Evolutionary conservation across 2,797 vertebrate genomes (phyloP), one percentile per base, ranked within the genome.

Genomic region (Eulemur rubriventer): DNA sequence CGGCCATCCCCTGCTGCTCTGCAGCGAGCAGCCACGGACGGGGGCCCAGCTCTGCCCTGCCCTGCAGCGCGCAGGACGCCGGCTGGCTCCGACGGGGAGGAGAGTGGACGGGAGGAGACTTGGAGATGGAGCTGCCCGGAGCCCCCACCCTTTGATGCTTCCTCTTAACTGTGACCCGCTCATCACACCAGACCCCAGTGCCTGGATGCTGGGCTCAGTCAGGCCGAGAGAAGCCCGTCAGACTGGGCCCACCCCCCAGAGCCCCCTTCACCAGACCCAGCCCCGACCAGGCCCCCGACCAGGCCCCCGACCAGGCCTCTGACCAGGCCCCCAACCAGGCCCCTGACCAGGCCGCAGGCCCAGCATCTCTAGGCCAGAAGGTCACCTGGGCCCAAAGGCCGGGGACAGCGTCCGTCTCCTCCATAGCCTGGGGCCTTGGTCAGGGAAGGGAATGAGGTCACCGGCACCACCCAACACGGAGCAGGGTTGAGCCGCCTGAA

Each of bases 221-320:
- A 28, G 35, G 16, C 35, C 22, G 4, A 1, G 0, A 50, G 79
- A n/a, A 4, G 24, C 7, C 0, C 0, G 4, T 18, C 5, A 20
- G 4, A 16, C 2, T 0, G 43, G n/a, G 18, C 33, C 20, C 3
- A 16, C 61, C 9, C 14, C 30, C 20, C 28, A 1, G 13, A 0
- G 0, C 6, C 4, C 57, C 52, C 72, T 33, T 28, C n/a, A 14
- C 13, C 35, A 41, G 18, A 7, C n/a, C n/a, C n/a, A 17, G 76
- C 2, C 22, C 48, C 1, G 48, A 4, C 48, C 72, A 72, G 48
- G 72, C 2, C 16, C 28, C 22, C 1, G 8, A 57, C 55, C 17
- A 18, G 16, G 1, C 16, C 50, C 1, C 50, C 6, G 50, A 50
- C 3, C 48, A 50, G 50, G 16, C 48, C 16, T 13, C 48, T 4